Base-by-base conservation (phyloP, 2,888 invertebrate species). In the Eupeodes latifasciatus region DNA sequence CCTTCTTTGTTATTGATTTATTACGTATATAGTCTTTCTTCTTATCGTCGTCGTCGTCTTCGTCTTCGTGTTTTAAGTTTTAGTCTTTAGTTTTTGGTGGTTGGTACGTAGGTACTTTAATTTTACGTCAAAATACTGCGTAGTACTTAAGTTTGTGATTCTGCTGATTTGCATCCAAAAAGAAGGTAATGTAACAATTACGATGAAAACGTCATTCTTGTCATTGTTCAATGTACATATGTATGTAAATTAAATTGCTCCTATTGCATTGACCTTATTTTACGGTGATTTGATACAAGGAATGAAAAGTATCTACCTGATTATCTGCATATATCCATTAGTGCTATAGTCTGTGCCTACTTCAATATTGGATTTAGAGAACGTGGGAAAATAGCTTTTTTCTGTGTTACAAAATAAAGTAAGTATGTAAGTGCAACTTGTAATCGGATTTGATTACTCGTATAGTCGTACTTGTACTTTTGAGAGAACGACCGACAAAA, bases 171-270 rank as follows among this genome's bases (percentile, higher is more conserved):
- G 11, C 16, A 0, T 49, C 0, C 12, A 36, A 34, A 19, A 62
- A 69, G 77, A 14, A 19, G 62, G 74, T 81, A 27, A 77, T 72
- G 81, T 69, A 49, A 5, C 40, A 61, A 53, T 62, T 53, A 44
- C 61, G 61, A 5, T 49, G n/a, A 19, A 36, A 27, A 27, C 19
- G 19, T 44, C 47, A 16, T 49, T 69, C 57, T 57, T 59, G 34
- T 69, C 40, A 9, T 40, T 9, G 40, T 40, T 69, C 27, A 27
- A 27, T 27, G 27, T 27, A 27, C 66, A 74, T 85, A 88, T 84
- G 88, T 85, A 88, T 84, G 88, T 71, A 81, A 85, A 85, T 88
- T 85, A 81, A 88, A 81, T 75, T 88, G 84, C 77, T 78, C 75
- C 12, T 53, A 81, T 88, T 85, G 81, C 81, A 85, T 84, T 85